Base-by-base conservation (phyloP, 2,888 invertebrate species). In the Miltochrista miniata region DNA sequence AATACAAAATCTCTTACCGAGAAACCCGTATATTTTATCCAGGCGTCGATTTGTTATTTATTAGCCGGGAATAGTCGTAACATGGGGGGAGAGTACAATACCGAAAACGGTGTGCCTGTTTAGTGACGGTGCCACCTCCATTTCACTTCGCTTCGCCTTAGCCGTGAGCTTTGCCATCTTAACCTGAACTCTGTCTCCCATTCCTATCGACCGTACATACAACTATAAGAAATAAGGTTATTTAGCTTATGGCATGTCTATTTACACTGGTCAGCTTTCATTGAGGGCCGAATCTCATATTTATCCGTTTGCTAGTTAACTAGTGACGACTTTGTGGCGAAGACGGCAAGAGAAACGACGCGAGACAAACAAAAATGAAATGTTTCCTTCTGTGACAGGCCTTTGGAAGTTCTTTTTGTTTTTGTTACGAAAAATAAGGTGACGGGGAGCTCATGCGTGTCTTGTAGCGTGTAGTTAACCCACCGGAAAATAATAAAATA, bases 1-100 rank as follows among this genome's bases (percentile, higher is more conserved):
- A 74, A 72, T 70, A 80, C 73, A 74, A 85, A 87, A 87, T 84
- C 83, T 83, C 78, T 72, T 74, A 54, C 59, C 79, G 74, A 82
- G 83, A 81, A 82, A 85, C 82, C 83, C 79, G 85, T 89, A 83
- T 84, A 89, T 89, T 87, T 87, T 87, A 86, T 85, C 83, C 83
- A 80, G 82, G 85, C 85, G 85, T 87, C 88, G 90, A 90, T 90
- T 90, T 90, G 90, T 90, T 90, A 90, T 90, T 90, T 90, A 90
- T 90, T 90, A 90, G 89, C 79, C 77, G 83, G 81, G 87, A 87
- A 89, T 87, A 88, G 89, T 87, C 83, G 88, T 87, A 87, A 85
- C 84, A 87, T 82, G 80, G 85, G 84, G 74, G 74, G 83, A 75
- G 81, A 80, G 79, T 76, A 87, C 85, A 87, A 86, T 86, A 83